Evolutionary conservation across 2,888 invertebrate genomes (phyloP).

Genomic region (Drosophila algonquin): DNA sequence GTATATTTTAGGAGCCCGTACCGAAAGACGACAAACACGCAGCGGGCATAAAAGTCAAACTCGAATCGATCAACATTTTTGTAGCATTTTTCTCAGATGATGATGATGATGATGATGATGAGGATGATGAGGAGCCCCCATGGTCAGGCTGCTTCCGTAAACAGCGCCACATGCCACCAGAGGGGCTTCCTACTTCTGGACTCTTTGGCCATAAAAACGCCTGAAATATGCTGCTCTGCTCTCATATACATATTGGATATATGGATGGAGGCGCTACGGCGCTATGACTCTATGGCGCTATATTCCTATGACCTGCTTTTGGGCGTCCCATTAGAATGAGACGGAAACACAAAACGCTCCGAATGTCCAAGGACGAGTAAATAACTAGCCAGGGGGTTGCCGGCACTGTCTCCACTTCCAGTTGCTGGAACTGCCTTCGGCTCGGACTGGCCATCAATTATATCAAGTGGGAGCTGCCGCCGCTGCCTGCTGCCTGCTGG

Average conservation of each 20-base stretch:
- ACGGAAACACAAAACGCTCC: slow-evolving; percentile 25
- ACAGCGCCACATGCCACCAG: slow-evolving; percentile 47
- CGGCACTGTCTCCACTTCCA: slow-evolving; percentile 21
- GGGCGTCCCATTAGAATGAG: slow-evolving; percentile 54
- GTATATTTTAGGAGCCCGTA: not conserved
- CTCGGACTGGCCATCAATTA: slow-evolving; percentile 63
- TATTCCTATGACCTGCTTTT: slow-evolving; percentile 41
- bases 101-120: slow-evolving; percentile 16
- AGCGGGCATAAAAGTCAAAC: slow-evolving; percentile 45
- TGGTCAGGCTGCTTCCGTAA: slow-evolving; percentile 57
- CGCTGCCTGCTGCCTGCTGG: not conserved
- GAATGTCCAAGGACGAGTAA: slow-evolving; percentile 32
- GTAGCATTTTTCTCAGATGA: slow-evolving; percentile 18
- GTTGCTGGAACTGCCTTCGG: not conserved
- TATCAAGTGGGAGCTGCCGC: slow-evolving; percentile 56
- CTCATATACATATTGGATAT: slow-evolving; percentile 62
- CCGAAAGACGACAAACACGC: slow-evolving; percentile 14
- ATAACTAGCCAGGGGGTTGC: slow-evolving; percentile 47
- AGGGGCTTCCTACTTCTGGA: slow-evolving; percentile 17
- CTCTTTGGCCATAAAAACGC: slow-evolving; percentile 53
- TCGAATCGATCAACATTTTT: slow-evolving; percentile 60
- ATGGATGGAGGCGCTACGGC: slow-evolving; percentile 21
- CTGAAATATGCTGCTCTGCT: slow-evolving; percentile 61
- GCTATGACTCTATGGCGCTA: slow-evolving; percentile 18
- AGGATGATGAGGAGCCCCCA: slow-evolving; percentile 50